Base-by-base conservation (phyloP, 2,113 vertebrate genomes). In the Noctilio leporinus region DNA sequence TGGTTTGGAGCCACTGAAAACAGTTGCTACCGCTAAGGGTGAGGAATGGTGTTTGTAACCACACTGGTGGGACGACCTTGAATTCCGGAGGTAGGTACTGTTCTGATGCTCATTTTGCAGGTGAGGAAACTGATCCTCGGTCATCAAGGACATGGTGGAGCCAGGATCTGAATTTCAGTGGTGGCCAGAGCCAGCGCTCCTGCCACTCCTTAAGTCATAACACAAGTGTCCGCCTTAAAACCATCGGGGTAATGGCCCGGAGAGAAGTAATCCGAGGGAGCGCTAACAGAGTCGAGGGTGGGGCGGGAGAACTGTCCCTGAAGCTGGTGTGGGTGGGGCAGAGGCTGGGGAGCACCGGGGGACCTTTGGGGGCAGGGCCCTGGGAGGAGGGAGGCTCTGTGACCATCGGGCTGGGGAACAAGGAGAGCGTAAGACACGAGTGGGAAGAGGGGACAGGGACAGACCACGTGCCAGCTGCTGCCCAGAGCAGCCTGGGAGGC, bases 401-500 rank as follows among this genome's bases (percentile, higher is more conserved):
- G n/a, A n/a, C n/a, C n/a, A n/a, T 28, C 28, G 59, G 59, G 59
- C 28, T 30, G 30, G 59, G 33, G 12, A 77, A 4, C 9, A n/a
- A 65, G 28, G n/a, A 43, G 35, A 16, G 45, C 43, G 38, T n/a
- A 28, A 17, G 35, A 9, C 28, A 16, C 35, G 62, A 67, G 6
- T n/a, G n/a, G 17, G 4, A 24, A 30, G 38, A n/a, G 17, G 22
- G 33, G 5, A 57, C 19, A 0, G 5, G 33, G 47, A 19, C 30
- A 16, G 26, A 30, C 0, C 38, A 7, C 10, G 53, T 51, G 49
- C 40, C 38, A 3, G 0, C 10, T n/a, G 38, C 40, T n/a, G 6
- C 20, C 43, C 19, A 33, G 38, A 67, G n/a, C n/a, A 28, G 51
- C 49, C 35, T 57, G 33, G 14, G 17, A 40, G 40, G 64, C 30